Evolutionary conservation across 2,888 invertebrate genomes (phyloP).

Genomic region (Limnephilus rhombicus): DNA sequence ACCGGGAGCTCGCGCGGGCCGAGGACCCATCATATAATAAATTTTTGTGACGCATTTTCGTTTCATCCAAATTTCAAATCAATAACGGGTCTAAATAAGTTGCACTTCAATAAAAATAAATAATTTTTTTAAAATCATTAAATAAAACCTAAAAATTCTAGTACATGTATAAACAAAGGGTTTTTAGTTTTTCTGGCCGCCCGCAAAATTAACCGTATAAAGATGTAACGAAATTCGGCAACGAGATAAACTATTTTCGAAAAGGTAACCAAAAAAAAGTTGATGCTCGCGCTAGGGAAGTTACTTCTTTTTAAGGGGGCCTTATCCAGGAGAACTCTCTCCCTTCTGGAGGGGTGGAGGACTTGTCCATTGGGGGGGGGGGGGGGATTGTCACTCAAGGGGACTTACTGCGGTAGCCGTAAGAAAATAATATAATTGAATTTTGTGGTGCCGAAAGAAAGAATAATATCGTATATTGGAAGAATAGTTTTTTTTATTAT

Average conservation of each 20-base stretch:
- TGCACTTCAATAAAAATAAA: no score
- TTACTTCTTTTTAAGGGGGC: constrained; percentile 18
- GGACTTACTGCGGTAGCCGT: constrained; percentile 9
- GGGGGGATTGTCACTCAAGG: constrained; percentile 53
- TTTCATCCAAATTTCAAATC: no score
- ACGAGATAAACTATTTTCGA: background rate
- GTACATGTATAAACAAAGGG: no score
- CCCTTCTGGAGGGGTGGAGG: background rate
- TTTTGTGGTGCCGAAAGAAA: background rate
- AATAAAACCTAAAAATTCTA: no score
- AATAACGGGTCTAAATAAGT: no score
- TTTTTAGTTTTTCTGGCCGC: background rate
- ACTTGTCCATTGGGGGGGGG: constrained; percentile 10
- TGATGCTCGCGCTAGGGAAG: background rate
- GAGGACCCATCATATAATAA: no score
- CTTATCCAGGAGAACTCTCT: no score
- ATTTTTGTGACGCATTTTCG: no score
- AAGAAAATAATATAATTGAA: constrained; percentile 3
- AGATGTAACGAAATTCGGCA: background rate
- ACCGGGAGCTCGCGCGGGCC: no score
- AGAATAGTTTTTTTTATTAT: background rate
- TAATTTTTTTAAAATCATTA: no score
- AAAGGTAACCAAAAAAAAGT: background rate
- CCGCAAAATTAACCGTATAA: background rate
- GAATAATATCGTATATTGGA: background rate